Evolutionary conservation across 1,140 invertebrate species (phyloP).

Genomic region (Sycophaga agraensis): DNA sequence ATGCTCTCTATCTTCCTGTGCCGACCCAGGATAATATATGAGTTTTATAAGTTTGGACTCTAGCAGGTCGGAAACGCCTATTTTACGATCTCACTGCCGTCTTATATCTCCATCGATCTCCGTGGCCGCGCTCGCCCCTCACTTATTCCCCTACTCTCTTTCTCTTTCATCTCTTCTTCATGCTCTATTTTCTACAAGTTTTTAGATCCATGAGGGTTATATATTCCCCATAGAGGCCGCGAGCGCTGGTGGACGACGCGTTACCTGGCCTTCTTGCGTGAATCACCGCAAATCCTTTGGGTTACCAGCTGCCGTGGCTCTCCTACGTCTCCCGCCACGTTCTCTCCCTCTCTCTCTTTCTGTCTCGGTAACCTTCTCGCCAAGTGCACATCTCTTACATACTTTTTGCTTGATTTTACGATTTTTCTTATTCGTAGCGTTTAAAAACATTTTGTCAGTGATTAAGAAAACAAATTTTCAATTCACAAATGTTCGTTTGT

Average conservation of each 20-base stretch:
- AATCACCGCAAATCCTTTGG: constrained; percentile 18
- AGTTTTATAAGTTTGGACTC: constrained; percentile 45
- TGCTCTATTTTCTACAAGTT: constrained; percentile 27
- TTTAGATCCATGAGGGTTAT: constrained; percentile 26
- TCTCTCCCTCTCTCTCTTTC: too few species aligned
- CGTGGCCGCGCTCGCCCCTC: not conserved
- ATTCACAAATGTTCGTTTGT: too few species aligned
- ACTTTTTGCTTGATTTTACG: not conserved
- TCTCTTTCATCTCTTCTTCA: constrained; percentile 6
- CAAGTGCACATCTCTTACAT: not conserved
- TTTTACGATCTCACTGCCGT: constrained; percentile 38
- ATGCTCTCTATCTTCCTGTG: constrained; percentile 10
- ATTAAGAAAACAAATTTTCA: too few species aligned
- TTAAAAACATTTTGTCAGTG: too few species aligned
- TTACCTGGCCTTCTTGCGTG: not conserved
- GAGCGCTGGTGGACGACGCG: not conserved
- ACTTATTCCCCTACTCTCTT: not conserved
- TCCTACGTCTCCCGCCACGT: too few species aligned
- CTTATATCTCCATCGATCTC: constrained; percentile 36
- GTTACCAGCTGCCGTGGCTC: not conserved
- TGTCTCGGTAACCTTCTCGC: too few species aligned
- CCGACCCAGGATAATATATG: constrained; percentile 44
- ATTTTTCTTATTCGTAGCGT: too few species aligned
- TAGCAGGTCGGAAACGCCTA: constrained; percentile 40
- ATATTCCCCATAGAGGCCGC: constrained; percentile 5